Evolutionary conservation across 1,140 invertebrate genomes (phyloP).

Genomic region (Portunus trituberculatus): DNA sequence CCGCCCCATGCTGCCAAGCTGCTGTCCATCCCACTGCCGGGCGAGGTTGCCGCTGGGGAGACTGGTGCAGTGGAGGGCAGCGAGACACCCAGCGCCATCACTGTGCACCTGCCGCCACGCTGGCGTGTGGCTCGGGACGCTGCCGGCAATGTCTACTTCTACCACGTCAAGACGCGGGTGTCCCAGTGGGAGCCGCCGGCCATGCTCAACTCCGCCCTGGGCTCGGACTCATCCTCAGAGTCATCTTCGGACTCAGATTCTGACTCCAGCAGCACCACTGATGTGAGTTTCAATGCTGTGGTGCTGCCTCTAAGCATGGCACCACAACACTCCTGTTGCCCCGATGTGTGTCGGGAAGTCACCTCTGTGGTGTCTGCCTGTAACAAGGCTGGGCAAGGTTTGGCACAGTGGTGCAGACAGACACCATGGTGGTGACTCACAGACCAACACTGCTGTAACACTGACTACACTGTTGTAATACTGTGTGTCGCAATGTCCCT

Average conservation of each 20-base stretch:
- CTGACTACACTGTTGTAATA: too few relatives aligned
- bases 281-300: conserved; percentile 59
- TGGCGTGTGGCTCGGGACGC: conserved; percentile 92
- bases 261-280: conserved; percentile 73
- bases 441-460: background rate
- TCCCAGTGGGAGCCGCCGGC: conserved; percentile 93
- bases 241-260: conserved; percentile 76
- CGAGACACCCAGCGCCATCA: conserved; percentile 78
- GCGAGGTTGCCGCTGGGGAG: conserved; percentile 31
- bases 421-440: background rate
- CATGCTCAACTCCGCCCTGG: conserved; percentile 56
- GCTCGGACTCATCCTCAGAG: conserved; percentile 73
- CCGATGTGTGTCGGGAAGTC: background rate
- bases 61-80: background rate
- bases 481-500: too few relatives aligned
- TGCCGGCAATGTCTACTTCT: conserved; percentile 94
- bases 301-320: too few relatives aligned
- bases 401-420: too few relatives aligned
- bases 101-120: conserved; percentile 88
- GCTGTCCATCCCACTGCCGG: conserved; percentile 70
- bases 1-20: conserved; percentile 61
- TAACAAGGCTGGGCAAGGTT: background rate
- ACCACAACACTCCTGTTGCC: background rate
- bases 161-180: conserved; percentile 90
- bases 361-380: background rate